Conservation (phyloP, 2,888 invertebrate species). For the Seira sanloemensis region DNA sequence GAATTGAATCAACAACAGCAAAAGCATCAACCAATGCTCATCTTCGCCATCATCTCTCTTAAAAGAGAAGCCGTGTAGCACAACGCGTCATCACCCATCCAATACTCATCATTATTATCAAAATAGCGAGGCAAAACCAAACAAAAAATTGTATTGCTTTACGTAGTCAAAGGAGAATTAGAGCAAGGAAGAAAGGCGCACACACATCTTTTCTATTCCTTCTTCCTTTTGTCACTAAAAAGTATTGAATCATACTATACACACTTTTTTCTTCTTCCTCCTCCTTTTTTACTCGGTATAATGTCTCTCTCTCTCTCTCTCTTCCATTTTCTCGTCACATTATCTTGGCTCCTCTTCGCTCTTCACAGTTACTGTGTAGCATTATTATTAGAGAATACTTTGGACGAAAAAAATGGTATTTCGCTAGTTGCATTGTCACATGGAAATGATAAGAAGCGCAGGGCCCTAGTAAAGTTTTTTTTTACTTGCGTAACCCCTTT, state of each 20-base stretch:
- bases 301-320: neutral
- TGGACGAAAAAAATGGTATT: neutral
- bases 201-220: neutral
- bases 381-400: neutral
- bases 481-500: neutral
- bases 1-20: constrained; percentile 3
- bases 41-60: too few relatives aligned
- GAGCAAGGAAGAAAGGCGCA: neutral
- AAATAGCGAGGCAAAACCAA: neutral
- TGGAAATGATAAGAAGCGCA: neutral
- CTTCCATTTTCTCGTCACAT: neutral
- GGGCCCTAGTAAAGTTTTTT: neutral
- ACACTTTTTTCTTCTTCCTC: neutral
- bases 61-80: constrained; percentile 7
- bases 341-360: neutral
- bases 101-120: neutral
- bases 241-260: neutral
- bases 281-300: neutral
- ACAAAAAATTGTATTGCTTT: neutral
- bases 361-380: neutral
- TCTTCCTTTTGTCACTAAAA: neutral
- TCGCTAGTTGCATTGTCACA: neutral
- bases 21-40: neutral
- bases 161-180: neutral
- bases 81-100: constrained; percentile 19